Evolutionary conservation across 2,797 vertebrate species (phyloP).

Genomic region (Bryconaethiops microstoma): DNA sequence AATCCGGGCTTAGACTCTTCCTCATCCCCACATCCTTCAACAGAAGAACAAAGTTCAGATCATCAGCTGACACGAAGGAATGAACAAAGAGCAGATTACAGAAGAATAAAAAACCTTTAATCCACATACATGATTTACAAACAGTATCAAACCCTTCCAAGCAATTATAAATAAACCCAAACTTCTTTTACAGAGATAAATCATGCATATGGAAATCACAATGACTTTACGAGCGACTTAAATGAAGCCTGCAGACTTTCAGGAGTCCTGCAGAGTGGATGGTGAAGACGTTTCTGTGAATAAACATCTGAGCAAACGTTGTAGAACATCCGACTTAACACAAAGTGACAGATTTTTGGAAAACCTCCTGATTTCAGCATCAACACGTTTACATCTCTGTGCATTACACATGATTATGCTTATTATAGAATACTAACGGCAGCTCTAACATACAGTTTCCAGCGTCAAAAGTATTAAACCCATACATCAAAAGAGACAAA

Average conservation of each 20-base stretch:
- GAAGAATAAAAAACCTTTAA: neutral
- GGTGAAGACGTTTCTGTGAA: neutral
- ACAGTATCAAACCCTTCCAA: neutral
- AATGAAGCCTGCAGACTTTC: neutral
- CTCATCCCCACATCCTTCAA: too few relatives aligned
- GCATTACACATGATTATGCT: too few relatives aligned
- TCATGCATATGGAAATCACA: conserved; percentile 24
- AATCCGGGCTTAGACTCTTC: too few relatives aligned
- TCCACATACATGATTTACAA: neutral
- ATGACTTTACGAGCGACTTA: neutral
- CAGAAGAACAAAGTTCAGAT: too few relatives aligned
- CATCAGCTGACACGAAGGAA: too few relatives aligned
- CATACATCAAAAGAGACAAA: too few relatives aligned
- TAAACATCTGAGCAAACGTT: too few relatives aligned
- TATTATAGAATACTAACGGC: too few relatives aligned
- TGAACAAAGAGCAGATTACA: neutral
- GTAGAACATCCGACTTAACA: neutral
- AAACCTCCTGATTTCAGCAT: too few relatives aligned
- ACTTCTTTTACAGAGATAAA: neutral
- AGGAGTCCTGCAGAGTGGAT: neutral
- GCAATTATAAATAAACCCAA: conserved; percentile 31
- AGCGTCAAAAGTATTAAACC: too few relatives aligned
- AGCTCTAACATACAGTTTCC: too few relatives aligned
- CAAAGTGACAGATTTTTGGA: neutral
- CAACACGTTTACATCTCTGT: too few relatives aligned